Base-by-base conservation (phyloP, 2,888 invertebrate species). In the Auanema freiburgensis region DNA sequence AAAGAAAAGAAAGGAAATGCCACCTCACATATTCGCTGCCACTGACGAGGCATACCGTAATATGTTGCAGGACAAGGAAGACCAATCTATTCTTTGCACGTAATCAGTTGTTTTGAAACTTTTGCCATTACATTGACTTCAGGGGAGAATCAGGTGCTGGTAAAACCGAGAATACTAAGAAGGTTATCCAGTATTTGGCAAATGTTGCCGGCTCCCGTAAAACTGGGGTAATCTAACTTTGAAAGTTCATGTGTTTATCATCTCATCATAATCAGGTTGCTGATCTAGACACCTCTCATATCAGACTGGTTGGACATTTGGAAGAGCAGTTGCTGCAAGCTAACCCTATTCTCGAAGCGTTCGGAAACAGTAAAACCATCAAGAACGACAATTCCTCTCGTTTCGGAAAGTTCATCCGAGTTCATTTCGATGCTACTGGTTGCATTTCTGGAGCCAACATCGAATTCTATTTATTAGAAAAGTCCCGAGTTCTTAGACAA, bases 381-480 rank as follows among this genome's bases (percentile, higher is more conserved):
- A 98, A 98, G 87, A 99, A 99, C 88, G 98, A 99, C 88, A 99
- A 99, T 87, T 98, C 97, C 49, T 98, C 98, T 57, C 90, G 98
- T 90, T 99, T 98, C 87, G 98, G 98, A 83, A 99, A 99, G 90
- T 99, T 99, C 86, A 99, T 99, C 84, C 90, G 97, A 83, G 97
- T 99, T 86, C 98, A 99, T 87, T 99, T 99, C 87, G 98, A 99
- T 88, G 92, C 94, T 68, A 94, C 95, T 67, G 98, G 98, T 23
- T 98, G 91, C 85, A 99, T 99, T 80, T 95, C 96, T 70, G 98
- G 98, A 79, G 98, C 98, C 82, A 98, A 98, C 85, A 98, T 99
- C 84, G 98, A 99, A 88, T 97, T 97, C 59, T 99, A 98, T 87
- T 88, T 99, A 79, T 87, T 99, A 85, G 98, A 99, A 87, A 99